A percentile compares a stretch with the other conserved stretches of the same genome.
phyloP scores from a whole-genome alignment of 2,888 invertebrate genomes.

The Morinoia aosen region DNA sequence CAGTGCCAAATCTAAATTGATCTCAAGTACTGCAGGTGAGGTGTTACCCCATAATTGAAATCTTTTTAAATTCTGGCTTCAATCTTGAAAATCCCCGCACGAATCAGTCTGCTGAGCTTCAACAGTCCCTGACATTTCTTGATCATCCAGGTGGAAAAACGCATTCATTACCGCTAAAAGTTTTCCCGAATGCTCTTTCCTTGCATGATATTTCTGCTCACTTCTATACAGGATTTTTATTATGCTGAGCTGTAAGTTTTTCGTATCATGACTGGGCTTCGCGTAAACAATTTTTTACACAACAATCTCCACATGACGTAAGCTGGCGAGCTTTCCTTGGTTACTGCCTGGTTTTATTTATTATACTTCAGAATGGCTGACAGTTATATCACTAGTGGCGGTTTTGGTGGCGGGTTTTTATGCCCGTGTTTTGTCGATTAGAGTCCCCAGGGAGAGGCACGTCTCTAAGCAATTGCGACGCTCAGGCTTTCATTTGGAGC shows the following conservation, averaged over 20 bases:
- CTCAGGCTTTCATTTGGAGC: slow-evolving; percentile 23
- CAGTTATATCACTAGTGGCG: slow-evolving; percentile 40
- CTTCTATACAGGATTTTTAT: background rate
- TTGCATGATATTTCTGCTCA: background rate
- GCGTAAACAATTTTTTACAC: background rate
- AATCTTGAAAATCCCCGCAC: no score
- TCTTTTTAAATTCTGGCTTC: no score
- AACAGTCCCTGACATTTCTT: background rate
- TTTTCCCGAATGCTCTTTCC: background rate
- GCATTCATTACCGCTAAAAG: background rate
- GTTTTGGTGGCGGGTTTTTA: slow-evolving; percentile 44
- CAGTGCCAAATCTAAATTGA: no score
- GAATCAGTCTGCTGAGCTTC: no score
- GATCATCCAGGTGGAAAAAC: background rate
- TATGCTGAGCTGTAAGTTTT: background rate
- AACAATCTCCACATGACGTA: slow-evolving; percentile 9
- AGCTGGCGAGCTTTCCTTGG: background rate
- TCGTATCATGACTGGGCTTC: background rate
- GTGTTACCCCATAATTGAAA: no score
- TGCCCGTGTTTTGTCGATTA: slow-evolving; percentile 50
- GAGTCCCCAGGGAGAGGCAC: slow-evolving; percentile 15
- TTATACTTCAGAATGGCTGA: slow-evolving; percentile 27
- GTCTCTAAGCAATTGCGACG: slow-evolving; percentile 39
- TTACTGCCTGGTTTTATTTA: background rate
- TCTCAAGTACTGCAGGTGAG: no score